Evolutionary conservation across 1,140 invertebrate genomes (phyloP).

Genomic region (Drosophila orosa): DNA sequence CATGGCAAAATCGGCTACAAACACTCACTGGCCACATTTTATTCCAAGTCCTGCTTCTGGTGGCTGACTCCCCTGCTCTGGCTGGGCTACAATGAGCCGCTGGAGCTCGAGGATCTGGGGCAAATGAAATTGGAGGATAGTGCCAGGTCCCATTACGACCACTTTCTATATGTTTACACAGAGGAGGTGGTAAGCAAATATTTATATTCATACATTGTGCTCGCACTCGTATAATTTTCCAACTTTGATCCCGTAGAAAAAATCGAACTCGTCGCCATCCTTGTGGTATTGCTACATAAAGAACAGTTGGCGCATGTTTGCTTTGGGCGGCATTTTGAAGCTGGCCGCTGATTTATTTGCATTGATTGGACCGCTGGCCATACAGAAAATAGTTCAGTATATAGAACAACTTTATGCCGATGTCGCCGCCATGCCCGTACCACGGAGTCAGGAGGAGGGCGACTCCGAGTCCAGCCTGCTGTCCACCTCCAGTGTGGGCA

Average conservation of each 20-base stretch:
- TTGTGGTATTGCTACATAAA: slow-evolving; percentile 89
- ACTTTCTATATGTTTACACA: slow-evolving; percentile 80
- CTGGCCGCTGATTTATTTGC: slow-evolving; percentile 91
- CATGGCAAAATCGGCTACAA: slow-evolving; percentile 84
- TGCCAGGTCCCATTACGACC: slow-evolving; percentile 80
- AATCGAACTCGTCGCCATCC: slow-evolving; percentile 74
- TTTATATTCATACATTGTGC: not conserved
- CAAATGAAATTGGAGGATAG: slow-evolving; percentile 88
- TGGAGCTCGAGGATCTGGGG: slow-evolving; percentile 90
- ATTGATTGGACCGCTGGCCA: slow-evolving; percentile 90
- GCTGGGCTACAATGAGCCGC: slow-evolving; percentile 87
- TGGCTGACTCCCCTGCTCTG: slow-evolving; percentile 90
- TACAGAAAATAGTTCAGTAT: slow-evolving; percentile 90
- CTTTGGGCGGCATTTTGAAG: slow-evolving; percentile 90
- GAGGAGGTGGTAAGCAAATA: slow-evolving; percentile 65
- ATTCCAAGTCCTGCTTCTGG: slow-evolving; percentile 90
- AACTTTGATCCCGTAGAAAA: slow-evolving; percentile 62
- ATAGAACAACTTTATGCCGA: slow-evolving; percentile 84
- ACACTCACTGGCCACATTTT: slow-evolving; percentile 87
- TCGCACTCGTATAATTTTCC: not conserved
- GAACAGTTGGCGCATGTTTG: slow-evolving; percentile 90
- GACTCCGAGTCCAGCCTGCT: slow-evolving; percentile 1
- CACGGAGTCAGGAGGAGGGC: not conserved
- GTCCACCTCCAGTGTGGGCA: slow-evolving; percentile 45
- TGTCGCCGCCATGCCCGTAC: slow-evolving; percentile 8